Evolutionary conservation across 2,113 vertebrate genomes (phyloP).

Genomic region (Castor canadensis): DNA sequence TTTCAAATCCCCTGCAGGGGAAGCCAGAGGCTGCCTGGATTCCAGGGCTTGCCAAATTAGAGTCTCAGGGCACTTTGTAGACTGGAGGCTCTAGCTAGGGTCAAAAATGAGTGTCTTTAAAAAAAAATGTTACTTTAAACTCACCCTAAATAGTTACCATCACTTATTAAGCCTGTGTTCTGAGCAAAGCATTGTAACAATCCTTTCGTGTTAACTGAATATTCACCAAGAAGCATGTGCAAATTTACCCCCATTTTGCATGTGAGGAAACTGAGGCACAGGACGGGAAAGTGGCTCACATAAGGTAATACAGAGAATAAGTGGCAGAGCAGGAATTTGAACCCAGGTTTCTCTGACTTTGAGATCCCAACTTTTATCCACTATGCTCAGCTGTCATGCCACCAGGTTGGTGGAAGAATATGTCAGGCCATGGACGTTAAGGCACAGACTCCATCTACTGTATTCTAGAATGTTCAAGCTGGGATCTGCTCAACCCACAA

Average conservation of each 20-base stretch:
- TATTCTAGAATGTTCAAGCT: not conserved
- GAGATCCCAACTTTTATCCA: not conserved
- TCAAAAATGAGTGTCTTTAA: not conserved
- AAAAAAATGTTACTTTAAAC: not conserved
- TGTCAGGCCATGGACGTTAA: not conserved
- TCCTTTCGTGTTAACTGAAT: not conserved
- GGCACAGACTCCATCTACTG: not conserved
- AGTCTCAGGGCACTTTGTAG: not conserved
- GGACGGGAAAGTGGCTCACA: not conserved
- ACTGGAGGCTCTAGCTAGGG: not conserved
- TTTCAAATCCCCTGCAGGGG: not conserved
- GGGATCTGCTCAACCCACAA: not conserved
- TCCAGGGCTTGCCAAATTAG: not conserved
- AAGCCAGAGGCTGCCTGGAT: not conserved
- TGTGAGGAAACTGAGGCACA: slow-evolving; percentile 4
- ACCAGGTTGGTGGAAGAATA: not conserved
- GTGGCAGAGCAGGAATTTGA: not conserved
- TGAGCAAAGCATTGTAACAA: fast-evolving
- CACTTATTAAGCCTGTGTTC: not conserved
- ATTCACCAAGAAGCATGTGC: not conserved
- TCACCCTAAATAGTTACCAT: not conserved
- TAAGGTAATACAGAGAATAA: not conserved
- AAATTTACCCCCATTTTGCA: not conserved
- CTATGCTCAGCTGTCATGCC: not conserved
- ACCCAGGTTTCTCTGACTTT: not conserved